Evolutionary conservation across 2,113 vertebrate genomes (phyloP), one percentile per base, ranked within the genome.

Genomic region (Beaufortia kweichowensis): DNA sequence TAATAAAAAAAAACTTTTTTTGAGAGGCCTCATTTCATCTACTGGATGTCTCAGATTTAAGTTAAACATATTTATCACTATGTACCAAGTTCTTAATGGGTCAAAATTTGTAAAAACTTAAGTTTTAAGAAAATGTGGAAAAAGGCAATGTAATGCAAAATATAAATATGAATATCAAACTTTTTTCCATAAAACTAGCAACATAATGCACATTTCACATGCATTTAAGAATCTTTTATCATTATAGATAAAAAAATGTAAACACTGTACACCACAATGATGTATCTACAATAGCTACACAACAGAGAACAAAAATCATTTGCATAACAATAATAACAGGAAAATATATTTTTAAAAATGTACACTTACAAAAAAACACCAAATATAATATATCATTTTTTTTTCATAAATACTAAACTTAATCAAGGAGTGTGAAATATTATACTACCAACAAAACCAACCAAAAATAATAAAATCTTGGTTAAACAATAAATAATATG

Each of bases 1-100:
- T 72, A 72, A 59, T 72, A 41, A 72, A 72, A 57, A 17, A 72
- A 72, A 24, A 0, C 19, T 17, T 28, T 50, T 29, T 67, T 43
- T 72, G 69, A 43, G 15, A 72, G 23, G 69, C 11, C 14, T 70
- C 46, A 15, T 68, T 23, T 1, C 9, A 28, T 46, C n/a, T n/a
- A n/a, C n/a, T n/a, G n/a, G n/a, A n/a, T n/a, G n/a, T n/a, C 46
- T 46, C 2, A 48, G 14, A 48, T 48, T 48, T 48, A 48, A 15
- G 17, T 17, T 17, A 5, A 53, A 53, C 48, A 53, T 10, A 12
- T 43, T 8, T 43, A 39, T n/a, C 35, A 7, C 17, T 6, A 53
- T 53, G 7, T 53, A n/a, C 17, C 1, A 6, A n/a, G 15, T 14
- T 14, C 14, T 46, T 3, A 46, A 11, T 14, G 41, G 41, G 12